These are phyloP conservation scores for Dolichallabes microphthalmus DNA, from an alignment of 2,113 vertebrate species.

Conservation along the genomic window DNA sequence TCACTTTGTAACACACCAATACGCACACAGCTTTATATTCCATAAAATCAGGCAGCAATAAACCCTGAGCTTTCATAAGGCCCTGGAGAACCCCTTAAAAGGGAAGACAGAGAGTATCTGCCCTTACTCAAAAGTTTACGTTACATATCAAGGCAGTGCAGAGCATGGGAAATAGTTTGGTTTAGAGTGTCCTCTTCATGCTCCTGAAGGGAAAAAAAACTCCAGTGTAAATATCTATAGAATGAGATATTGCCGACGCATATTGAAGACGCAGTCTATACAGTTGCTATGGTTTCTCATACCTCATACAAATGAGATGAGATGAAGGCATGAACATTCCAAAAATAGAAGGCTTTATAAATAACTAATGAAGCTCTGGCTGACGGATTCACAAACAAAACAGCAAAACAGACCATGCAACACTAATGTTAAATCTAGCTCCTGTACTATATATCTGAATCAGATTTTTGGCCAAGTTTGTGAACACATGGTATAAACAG, in stretches of 20 bases:
- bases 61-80: constrained; percentile 28
- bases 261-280: constrained; percentile 54
- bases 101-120: constrained; percentile 19
- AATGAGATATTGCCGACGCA: constrained; percentile 56
- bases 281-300: constrained; percentile 57
- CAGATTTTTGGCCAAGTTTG: too few species aligned
- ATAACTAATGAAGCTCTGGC: constrained; percentile 52
- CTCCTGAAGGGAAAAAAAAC: background rate
- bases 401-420: background rate
- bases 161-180: constrained; percentile 19
- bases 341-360: constrained; percentile 52
- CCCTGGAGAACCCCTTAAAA: constrained; percentile 32
- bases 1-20: background rate
- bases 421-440: background rate
- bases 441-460: background rate
- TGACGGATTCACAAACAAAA: constrained; percentile 25
- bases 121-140: constrained; percentile 8
- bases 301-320: constrained; percentile 23
- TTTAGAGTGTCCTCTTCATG: constrained; percentile 28
- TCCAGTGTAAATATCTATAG: constrained; percentile 51
- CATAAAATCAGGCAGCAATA: constrained; percentile 20
- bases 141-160: constrained; percentile 31
- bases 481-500: background rate
- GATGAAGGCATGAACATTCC: background rate
- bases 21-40: constrained; percentile 8